Base-by-base conservation (phyloP, 2,113 vertebrate genomes). In the Cairina moschata region DNA sequence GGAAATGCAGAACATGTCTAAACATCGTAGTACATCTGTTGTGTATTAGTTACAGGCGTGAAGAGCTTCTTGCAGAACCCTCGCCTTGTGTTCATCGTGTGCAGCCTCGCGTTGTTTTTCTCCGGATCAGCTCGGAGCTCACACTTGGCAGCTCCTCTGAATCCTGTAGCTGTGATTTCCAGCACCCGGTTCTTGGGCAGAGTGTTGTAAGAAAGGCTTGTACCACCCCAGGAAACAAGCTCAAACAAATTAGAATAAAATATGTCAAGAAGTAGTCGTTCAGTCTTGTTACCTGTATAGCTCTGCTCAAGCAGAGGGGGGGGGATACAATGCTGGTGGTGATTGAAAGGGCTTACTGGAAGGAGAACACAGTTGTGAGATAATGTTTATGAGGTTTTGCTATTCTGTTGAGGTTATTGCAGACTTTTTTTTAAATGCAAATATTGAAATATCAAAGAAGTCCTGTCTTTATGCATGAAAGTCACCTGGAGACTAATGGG, bases 401-500 rank as follows among this genome's bases (percentile, higher is more conserved):
- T 71, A 3, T 85, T 71, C n/a, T 68, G 23, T 1, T 91, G 68
- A 80, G 77, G 44, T 67, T 89, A 87, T 85, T 42, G n/a, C 40
- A 40, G 34, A 32, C 22, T 8, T 38, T 60, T 42, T 65, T 86
- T 17, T 7, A 48, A 76, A 50, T 69, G 26, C 26, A 62, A 36
- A 50, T 50, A 26, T 55, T 42, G 26, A 38, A 69, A 63, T 83
- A 68, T 62, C 52, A 73, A 93, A 83, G 86, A 91, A 83, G 83
- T 78, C 4, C 4, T 69, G 78, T 89, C 21, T 74, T 86, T 65
- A 78, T 83, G 75, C 78, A 66, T 93, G 83, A 83, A 95, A 91
- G 75, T 93, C 79, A 82, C 85, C 75, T 93, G 82, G 78, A 94
- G 40, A 85, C 88, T 95, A 82, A 81, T 68, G 46, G 48, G 17